Evolutionary conservation across 2,113 vertebrate species (phyloP).

Genomic region (Corydoras sp.): DNA sequence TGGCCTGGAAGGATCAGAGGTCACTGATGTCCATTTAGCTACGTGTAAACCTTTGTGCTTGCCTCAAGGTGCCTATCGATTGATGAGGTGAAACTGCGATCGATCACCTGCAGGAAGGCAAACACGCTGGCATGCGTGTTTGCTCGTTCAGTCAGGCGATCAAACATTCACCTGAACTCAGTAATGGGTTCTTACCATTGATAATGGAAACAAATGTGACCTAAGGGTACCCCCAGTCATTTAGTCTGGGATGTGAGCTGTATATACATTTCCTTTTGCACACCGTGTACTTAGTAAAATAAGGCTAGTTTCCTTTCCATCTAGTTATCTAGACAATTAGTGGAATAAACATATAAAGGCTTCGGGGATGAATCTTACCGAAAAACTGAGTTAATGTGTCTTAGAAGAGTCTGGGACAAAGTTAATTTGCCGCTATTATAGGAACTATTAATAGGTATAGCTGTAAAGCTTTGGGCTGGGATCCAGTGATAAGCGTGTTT

Average conservation of each 20-base stretch:
- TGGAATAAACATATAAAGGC: slow-evolving; percentile 52
- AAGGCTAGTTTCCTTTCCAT: background rate
- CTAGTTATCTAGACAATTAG: slow-evolving; percentile 40
- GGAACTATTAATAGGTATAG: slow-evolving; percentile 48
- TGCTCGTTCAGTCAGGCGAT: slow-evolving; percentile 2
- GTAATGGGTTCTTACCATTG: too few species aligned
- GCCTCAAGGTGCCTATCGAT: slow-evolving; percentile 49
- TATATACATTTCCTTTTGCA: background rate
- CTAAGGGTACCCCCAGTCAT: background rate
- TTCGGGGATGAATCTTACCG: slow-evolving; percentile 47
- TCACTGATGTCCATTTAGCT: slow-evolving; percentile 44
- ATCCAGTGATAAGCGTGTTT: slow-evolving; percentile 35
- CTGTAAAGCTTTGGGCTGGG: slow-evolving; percentile 39
- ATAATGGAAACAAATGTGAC: too few species aligned
- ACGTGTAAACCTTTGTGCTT: slow-evolving; percentile 42
- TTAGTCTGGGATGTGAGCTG: background rate
- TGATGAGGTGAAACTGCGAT: slow-evolving; percentile 46
- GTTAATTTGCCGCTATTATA: slow-evolving; percentile 56
- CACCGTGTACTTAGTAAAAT: too few species aligned
- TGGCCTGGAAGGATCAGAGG: slow-evolving; percentile 42
- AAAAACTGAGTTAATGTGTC: slow-evolving; percentile 46
- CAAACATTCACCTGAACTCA: slow-evolving; percentile 9
- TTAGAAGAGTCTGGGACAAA: slow-evolving; percentile 44
- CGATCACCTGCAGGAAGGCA: slow-evolving; percentile 34
- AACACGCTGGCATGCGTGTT: slow-evolving; percentile 10